Base-by-base conservation (phyloP, 2,888 invertebrate species). In the Parascotia fuliginaria region DNA sequence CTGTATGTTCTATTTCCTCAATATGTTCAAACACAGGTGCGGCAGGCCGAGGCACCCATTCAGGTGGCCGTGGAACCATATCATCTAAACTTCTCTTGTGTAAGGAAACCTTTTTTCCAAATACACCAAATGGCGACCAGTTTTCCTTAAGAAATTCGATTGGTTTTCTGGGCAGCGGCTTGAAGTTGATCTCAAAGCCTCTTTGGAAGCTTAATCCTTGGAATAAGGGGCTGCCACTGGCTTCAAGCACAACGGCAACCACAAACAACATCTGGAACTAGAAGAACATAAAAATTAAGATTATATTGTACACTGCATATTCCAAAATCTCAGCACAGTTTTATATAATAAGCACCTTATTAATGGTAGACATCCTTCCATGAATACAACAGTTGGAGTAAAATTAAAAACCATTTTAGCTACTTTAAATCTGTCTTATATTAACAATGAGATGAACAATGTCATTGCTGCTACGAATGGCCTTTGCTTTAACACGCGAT, bases 121-220 rank as follows among this genome's bases (percentile, higher is more conserved):
- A 76, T 16, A 56, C 64, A 33, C 81, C 83, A 24, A 87, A 78
- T 0, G 86, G 81, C 0, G 78, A 69, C 76, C 80, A 77, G 60
- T 79, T 81, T 34, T 85, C 80, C 12, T 72, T 80, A 7, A 83
- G 64, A 27, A 83, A 76, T 0, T 77, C 59, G 24, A 85, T 47
- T 0, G 81, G 79, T 34, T 75, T 76, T 0, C 77, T 65, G n/a
- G 68, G 64, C 9, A 77, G 45, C 0, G 78, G 80, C 34, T 75
- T 78, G 6, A 83, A 65, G 24, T 70, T 75, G 0, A 86, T 60
- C 40, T 83, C 80, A 12, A 82, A 74, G 2, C 75, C 77, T 34
- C 74, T 82, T 42, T 79, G 74, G 19, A 81, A 64, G 39, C 67
- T 74, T 43, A 83, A 42, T 31, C 77, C 64, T 49, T 69, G 44